Evolutionary conservation across 2,888 invertebrate genomes (phyloP), one percentile per base, ranked within the genome.

Genomic region (Microchrysa polita): DNA sequence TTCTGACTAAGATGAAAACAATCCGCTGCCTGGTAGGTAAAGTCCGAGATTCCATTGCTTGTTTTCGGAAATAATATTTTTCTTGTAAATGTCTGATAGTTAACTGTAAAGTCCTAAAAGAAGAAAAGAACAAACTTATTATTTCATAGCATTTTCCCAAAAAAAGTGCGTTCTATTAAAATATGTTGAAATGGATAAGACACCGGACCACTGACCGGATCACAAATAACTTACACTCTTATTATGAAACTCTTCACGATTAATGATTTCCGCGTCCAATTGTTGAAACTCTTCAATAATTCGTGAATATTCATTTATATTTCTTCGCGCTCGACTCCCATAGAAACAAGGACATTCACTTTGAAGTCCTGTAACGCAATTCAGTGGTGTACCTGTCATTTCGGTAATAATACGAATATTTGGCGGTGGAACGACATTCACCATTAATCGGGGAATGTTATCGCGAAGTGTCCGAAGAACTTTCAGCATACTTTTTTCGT

Each of bases 1-100:
- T 87, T 88, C 79, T 90, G 90, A 77, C 88, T 89, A 5, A 89
- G 81, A 79, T 91, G 90, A 77, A 90, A 90, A 80, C 90, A 90
- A 79, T 91, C 91, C 48, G 82, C 80, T 0, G 90, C 87, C 63
- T 89, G 80, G 80, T 85, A 88, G 0, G 86, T 81, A 53, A 84
- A 83, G 81, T 90, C 89, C 0, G 84, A 81, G 0, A 76, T 76
- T 0, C 87, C 87, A 59, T 85, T 79, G 1, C 80, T 76, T 0
- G 74, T 80, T 18, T 74, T 79, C 0, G 89, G 88, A 65, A 88
- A 81, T 5, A 79, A 79, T 0, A 84, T 71, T 60, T 88, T 81
- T 52, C 81, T 80, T 0, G 87, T 81, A 77, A 87, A 87, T 0
- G 88, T 86, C 78, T 89, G 88, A 23, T 84, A 78, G 20, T 88